Base-by-base conservation (phyloP, 64 coral and sea anemone species). In the Anthopleura sola region DNA sequence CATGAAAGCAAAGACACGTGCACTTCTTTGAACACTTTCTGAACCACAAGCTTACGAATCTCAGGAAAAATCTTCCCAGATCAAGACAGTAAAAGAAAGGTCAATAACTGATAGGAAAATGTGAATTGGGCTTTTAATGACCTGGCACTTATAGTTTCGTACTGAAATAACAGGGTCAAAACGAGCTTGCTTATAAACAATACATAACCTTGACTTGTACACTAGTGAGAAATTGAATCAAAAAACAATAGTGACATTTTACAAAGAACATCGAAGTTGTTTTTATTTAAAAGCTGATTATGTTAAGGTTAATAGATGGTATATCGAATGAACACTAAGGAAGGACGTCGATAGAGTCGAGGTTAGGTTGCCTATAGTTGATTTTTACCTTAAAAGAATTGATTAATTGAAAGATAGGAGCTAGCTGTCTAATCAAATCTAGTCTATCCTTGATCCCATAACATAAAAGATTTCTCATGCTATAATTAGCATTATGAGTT, bases 91-190 rank as follows among this genome's bases (percentile, higher is more conserved):
- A 15, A 9, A 68, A 68, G 4, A 11, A 68, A 68, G 6, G 60
- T 28, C 60, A 66, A 11, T 66, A 66, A 21, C 26, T 24, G n/a
- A 66, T 66, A 23, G 9, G 60, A 71, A 71, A 32, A 10, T 36
- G 31, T 17, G 66, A 31, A 17, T 34, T 71, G n/a, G 60, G 66
- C 3, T 6, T 62, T 16, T 21, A 21, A 34, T 71, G 14, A 29
- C 28, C 9, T 12, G 66, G 14, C 29, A 66, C 23, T 66, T n/a
- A n/a, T n/a, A 44, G 4, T 44, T 44, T 44, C 40, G 16, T 13
- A 56, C 60, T 66, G 66, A 33, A 71, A 71, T 33, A 71, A 71
- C 66, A 69, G 33, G 26, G 66, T 69, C 66, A 32, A 69, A 69
- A 14, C 11, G n/a, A 32, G 5, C 66, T 71, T 71, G 10, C 29